A percentile compares a stretch with the other conserved stretches of the same genome.
These are phyloP conservation scores for Oreochromis grahami DNA, from an alignment of 2,797 vertebrate species.

Conservation along the genomic window DNA sequence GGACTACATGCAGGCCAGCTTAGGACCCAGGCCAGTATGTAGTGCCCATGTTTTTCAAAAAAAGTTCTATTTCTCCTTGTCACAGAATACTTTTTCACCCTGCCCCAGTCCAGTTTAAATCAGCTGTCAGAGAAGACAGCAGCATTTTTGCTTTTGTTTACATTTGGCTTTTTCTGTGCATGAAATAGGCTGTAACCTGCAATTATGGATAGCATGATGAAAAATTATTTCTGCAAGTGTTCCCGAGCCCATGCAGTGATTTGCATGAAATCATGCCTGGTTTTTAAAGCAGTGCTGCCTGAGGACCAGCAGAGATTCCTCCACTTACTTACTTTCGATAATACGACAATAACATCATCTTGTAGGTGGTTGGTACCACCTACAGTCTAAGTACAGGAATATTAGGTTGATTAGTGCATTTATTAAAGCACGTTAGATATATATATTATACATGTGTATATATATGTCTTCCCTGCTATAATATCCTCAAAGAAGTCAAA, in stretches of 20 bases:
- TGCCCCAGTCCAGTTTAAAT: background rate
- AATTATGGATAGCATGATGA: background rate
- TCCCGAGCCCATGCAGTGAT: background rate
- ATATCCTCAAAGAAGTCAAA: background rate
- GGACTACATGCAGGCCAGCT: background rate
- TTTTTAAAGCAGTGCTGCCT: background rate
- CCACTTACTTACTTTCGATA: background rate
- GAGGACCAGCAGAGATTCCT: accelerated
- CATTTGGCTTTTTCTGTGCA: background rate
- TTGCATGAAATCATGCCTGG: background rate
- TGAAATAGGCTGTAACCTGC: background rate
- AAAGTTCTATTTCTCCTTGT: background rate
- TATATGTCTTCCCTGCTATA: background rate
- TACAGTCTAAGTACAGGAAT: background rate
- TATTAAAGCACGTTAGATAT: background rate
- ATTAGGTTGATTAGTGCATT: background rate
- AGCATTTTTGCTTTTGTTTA: background rate
- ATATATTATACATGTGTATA: background rate
- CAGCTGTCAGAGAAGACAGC: background rate
- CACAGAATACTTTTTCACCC: background rate
- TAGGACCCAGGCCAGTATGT: background rate
- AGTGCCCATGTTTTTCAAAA: background rate
- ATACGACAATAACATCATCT: background rate
- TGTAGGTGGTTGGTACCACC: background rate
- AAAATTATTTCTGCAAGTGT: background rate